These are phyloP conservation scores for Pachydiplax longipennis DNA, from an alignment of 2,888 invertebrate species.

Conservation along the genomic window DNA sequence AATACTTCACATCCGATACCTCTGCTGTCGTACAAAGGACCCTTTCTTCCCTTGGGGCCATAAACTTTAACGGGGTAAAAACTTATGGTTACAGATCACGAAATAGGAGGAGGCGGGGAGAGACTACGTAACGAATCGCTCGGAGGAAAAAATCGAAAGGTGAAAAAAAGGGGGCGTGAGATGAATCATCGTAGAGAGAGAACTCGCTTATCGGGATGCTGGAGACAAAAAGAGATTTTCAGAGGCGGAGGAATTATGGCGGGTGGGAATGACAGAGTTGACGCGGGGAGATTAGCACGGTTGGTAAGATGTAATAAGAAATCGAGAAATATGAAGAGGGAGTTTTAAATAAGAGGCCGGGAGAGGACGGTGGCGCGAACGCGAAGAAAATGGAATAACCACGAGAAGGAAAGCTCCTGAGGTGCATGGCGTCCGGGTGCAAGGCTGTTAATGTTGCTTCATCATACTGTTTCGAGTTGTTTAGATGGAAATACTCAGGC, in stretches of 20 bases:
- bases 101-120: background rate
- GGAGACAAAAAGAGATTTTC: background rate
- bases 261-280: background rate
- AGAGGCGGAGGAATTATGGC: background rate
- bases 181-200: background rate
- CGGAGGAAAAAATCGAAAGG: background rate
- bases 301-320: no score
- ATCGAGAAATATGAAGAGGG: no score
- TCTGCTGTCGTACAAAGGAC: conserved; percentile 5
- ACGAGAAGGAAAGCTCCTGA: no score
- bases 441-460: no score
- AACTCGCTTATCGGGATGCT: background rate
- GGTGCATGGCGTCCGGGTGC: no score
- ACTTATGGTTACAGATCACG: conserved; percentile 36
- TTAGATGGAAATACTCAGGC: no score
- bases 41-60: background rate
- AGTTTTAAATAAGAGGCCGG: no score
- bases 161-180: background rate
- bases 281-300: background rate
- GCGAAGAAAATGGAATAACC: no score
- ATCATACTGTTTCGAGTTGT: no score
- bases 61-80: background rate
- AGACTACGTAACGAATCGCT: conserved; percentile 1
- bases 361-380: no score
- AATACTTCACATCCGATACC: background rate